Conservation (phyloP, 2,113 vertebrate species). For the Ictalurus punctatus region DNA sequence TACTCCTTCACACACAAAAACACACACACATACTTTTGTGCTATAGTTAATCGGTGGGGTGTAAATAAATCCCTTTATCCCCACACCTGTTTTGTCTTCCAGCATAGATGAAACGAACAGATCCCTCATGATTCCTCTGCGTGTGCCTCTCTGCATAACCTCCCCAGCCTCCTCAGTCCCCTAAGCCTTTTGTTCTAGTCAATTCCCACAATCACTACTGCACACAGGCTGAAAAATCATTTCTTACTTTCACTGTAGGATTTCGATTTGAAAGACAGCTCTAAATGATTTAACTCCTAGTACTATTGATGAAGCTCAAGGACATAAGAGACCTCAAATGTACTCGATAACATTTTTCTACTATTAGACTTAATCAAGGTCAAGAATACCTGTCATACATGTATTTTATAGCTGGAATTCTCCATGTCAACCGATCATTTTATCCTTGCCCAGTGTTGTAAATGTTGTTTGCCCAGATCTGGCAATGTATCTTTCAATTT, state of each 20-base stretch:
- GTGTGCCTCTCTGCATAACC: slow-evolving; percentile 32
- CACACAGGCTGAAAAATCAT: neutral
- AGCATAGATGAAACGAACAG: slow-evolving; percentile 40
- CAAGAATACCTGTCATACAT: slow-evolving; percentile 21
- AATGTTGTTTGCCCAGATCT: slow-evolving; percentile 36
- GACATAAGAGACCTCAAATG: neutral
- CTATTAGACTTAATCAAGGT: slow-evolving; percentile 13
- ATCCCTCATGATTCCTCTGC: slow-evolving; percentile 41
- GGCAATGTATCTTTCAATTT: slow-evolving; percentile 42
- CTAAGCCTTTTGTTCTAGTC: slow-evolving; percentile 46
- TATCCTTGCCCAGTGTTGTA: slow-evolving; percentile 27
- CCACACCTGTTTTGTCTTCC: slow-evolving; percentile 48
- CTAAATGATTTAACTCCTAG: neutral
- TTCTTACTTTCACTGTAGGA: neutral
- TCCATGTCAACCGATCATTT: slow-evolving; percentile 27
- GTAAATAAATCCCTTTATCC: slow-evolving; percentile 40
- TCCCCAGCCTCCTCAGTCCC: slow-evolving; percentile 25
- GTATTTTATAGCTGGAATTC: slow-evolving; percentile 29
- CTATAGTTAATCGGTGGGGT: slow-evolving; percentile 31
- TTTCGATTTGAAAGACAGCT: neutral
- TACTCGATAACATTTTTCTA: neutral
- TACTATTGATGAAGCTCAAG: slow-evolving; percentile 22
- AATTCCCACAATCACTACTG: slow-evolving; percentile 23
- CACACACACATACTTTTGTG: neutral
- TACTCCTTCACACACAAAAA: neutral